Evolutionary conservation across 2,888 invertebrate species (phyloP).

Genomic region (Caenorhabditis uteleia): DNA sequence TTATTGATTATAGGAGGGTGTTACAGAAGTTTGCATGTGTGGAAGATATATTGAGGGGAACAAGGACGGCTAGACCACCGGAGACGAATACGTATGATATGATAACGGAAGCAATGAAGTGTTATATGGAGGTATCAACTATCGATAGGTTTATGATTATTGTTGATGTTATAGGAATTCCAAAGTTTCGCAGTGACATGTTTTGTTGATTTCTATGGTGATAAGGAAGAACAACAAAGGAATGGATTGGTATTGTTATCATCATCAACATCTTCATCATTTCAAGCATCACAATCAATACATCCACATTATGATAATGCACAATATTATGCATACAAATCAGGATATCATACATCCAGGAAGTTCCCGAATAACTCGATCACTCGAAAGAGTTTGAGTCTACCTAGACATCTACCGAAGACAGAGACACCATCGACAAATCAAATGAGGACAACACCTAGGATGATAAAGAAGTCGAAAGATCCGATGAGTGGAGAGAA

Average conservation of each 20-base stretch:
- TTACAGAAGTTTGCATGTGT: conserved; percentile 43
- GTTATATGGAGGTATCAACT: conserved; percentile 38
- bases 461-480: conserved; percentile 46
- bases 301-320: conserved; percentile 27
- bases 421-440: conserved; percentile 33
- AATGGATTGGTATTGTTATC: neutral
- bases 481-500: conserved; percentile 19
- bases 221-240: conserved; percentile 18
- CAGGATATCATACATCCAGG: neutral
- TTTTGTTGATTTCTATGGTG: conserved; percentile 48
- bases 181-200: conserved; percentile 31
- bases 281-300: too few relatives aligned
- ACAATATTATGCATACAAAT: conserved; percentile 15
- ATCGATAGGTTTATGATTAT: too few relatives aligned
- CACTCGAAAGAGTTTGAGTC: neutral
- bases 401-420: conserved; percentile 11
- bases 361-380: conserved; percentile 5
- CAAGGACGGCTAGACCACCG: conserved; percentile 24
- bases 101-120: conserved; percentile 38
- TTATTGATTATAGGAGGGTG: neutral
- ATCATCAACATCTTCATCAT: too few relatives aligned
- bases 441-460: conserved; percentile 43
- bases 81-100: conserved; percentile 37
- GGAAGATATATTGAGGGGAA: conserved; percentile 38
- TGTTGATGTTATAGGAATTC: too few relatives aligned